These are phyloP conservation scores for Xiphophorus couchianus DNA, from an alignment of 2,113 vertebrate genomes.

Conservation along the genomic window DNA sequence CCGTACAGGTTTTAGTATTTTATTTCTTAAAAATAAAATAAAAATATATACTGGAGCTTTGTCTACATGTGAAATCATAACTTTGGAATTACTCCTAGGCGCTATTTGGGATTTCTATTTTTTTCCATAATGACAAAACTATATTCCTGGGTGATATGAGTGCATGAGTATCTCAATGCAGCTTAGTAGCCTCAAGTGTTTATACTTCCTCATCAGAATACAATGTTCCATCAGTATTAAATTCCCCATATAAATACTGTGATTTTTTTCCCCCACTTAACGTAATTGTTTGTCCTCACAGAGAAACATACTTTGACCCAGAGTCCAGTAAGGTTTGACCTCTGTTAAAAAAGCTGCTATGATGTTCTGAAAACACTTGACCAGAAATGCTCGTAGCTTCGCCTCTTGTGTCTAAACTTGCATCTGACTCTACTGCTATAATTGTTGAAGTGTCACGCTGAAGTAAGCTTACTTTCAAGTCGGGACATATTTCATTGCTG, in stretches of 20 bases:
- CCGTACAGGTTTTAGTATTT: not conserved
- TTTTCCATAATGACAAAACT: not conserved
- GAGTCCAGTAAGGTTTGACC: too few relatives aligned
- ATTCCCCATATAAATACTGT: too few relatives aligned
- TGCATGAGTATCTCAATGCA: not conserved
- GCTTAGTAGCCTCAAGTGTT: not conserved
- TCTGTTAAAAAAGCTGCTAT: not conserved
- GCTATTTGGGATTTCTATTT: not conserved
- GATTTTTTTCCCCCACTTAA: too few relatives aligned
- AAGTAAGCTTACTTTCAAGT: too few relatives aligned
- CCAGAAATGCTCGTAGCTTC: too few relatives aligned
- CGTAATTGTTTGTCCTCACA: not conserved
- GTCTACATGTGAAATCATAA: not conserved
- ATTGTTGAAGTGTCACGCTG: too few relatives aligned
- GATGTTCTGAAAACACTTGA: not conserved
- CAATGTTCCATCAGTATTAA: too few relatives aligned
- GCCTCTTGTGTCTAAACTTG: not conserved
- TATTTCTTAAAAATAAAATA: too few relatives aligned
- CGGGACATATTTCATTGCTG: too few relatives aligned
- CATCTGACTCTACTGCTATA: not conserved
- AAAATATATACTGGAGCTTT: not conserved
- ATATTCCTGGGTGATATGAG: not conserved
- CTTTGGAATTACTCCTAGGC: not conserved
- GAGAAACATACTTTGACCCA: not conserved
- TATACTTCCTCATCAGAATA: not conserved